phyloP scores from a whole-genome alignment of 2,797 vertebrate genomes.

The Coccyzus lansbergi region DNA sequence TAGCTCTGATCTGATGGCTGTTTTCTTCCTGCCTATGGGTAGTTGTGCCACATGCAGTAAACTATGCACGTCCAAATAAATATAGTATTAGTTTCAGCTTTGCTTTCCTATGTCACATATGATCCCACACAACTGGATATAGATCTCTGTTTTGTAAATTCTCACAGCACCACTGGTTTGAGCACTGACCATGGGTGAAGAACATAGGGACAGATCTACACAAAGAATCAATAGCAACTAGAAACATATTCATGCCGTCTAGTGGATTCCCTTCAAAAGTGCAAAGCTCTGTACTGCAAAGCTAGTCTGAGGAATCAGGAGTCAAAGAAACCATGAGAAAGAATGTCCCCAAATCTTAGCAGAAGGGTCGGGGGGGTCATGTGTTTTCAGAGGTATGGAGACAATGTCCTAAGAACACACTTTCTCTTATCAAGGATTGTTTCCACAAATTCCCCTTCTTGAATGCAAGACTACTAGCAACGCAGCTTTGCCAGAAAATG shows the following conservation, averaged over 20 bases:
- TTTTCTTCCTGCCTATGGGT: neutral
- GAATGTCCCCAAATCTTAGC: neutral
- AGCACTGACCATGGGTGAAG: neutral
- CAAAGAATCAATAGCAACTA: neutral
- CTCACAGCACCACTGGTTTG: neutral
- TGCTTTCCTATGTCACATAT: neutral
- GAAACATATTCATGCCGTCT: neutral
- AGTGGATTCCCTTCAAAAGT: neutral
- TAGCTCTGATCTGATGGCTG: neutral
- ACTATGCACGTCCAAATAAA: neutral
- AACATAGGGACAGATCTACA: neutral
- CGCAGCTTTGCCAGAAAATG: neutral
- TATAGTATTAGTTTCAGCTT: neutral
- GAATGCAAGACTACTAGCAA: neutral
- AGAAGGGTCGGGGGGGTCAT: neutral
- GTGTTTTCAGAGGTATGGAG: neutral
- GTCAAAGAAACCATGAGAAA: neutral
- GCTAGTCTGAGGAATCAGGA: neutral
- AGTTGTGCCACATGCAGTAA: neutral
- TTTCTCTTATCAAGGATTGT: neutral
- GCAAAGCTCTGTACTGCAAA: neutral
- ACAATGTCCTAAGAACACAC: neutral
- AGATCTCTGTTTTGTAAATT: neutral
- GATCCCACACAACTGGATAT: neutral
- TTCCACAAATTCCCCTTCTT: neutral